Percentiles rank a stretch among this genome's conserved stretches.
Evolutionary conservation across 1,140 invertebrate species (phyloP).

Genomic region (Dendrolimus punctatus): DNA sequence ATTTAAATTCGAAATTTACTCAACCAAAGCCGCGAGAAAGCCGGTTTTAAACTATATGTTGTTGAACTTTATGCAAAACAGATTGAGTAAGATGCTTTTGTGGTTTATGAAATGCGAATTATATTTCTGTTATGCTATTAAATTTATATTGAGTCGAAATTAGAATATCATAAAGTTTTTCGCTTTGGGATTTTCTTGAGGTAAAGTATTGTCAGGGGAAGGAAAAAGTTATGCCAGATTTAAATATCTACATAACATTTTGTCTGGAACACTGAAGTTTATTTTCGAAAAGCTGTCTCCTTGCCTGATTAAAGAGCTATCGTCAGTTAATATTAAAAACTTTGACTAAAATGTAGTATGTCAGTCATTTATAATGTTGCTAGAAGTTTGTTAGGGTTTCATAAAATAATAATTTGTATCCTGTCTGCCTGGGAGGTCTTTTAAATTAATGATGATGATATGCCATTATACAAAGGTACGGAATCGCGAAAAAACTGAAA

Average conservation of each 20-base stretch:
- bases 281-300: slow-evolving; percentile 17
- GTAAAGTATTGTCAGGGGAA: slow-evolving; percentile 24
- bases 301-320: slow-evolving; percentile 18
- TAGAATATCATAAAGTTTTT: slow-evolving; percentile 28
- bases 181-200: slow-evolving; percentile 15
- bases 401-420: too few relatives aligned
- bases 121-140: too few relatives aligned
- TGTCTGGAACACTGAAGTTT: slow-evolving; percentile 22
- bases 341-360: slow-evolving; percentile 4
- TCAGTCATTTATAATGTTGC: slow-evolving; percentile 6
- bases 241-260: slow-evolving; percentile 42
- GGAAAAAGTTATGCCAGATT: slow-evolving; percentile 34
- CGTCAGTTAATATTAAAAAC: slow-evolving; percentile 6
- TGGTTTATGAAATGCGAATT: too few relatives aligned
- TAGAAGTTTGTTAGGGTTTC: background rate
- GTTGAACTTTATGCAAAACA: too few relatives aligned
- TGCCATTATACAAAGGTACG: too few relatives aligned
- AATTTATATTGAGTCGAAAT: slow-evolving; percentile 3
- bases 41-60: too few relatives aligned
- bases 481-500: too few relatives aligned
- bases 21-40: too few relatives aligned
- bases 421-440: too few relatives aligned
- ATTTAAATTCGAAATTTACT: too few relatives aligned
- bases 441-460: too few relatives aligned
- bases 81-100: too few relatives aligned